phyloP scores from a whole-genome alignment of 2,113 vertebrate genomes.

The Stigmatopora nigra region DNA sequence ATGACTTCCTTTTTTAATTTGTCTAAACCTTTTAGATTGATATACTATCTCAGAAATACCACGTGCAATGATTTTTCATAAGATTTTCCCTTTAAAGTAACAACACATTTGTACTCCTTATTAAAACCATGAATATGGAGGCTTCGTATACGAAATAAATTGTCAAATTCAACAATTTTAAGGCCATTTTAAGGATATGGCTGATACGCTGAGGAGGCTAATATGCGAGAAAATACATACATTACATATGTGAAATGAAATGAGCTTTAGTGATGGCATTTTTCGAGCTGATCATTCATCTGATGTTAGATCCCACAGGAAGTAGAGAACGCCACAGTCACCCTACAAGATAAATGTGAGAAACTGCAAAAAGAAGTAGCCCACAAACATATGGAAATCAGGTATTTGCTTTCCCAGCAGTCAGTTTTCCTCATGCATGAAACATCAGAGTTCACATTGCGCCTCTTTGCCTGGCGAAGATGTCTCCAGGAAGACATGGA shows the following conservation, averaged over 20 bases:
- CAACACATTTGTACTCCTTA: too few relatives aligned
- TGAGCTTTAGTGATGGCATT: background rate
- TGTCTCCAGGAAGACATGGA: slow-evolving; percentile 73
- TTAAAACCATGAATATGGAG: too few relatives aligned
- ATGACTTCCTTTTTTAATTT: too few relatives aligned
- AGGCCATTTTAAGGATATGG: too few relatives aligned
- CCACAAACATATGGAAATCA: slow-evolving; percentile 75
- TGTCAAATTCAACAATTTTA: too few relatives aligned
- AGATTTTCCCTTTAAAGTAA: too few relatives aligned
- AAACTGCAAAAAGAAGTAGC: slow-evolving; percentile 76
- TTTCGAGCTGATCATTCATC: background rate
- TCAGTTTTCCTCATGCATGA: background rate
- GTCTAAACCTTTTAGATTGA: too few relatives aligned
- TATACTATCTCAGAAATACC: too few relatives aligned
- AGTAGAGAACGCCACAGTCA: slow-evolving; percentile 58
- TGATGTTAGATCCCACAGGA: slow-evolving; percentile 64
- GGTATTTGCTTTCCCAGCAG: slow-evolving; percentile 23
- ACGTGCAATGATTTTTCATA: too few relatives aligned
- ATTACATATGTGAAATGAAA: background rate
- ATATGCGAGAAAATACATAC: too few relatives aligned
- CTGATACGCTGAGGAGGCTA: too few relatives aligned
- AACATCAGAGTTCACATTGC: background rate
- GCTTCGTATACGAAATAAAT: too few relatives aligned
- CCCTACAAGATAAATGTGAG: slow-evolving; percentile 75
- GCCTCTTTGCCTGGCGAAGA: slow-evolving; percentile 33